Base-by-base conservation (phyloP, 2,113 vertebrate genomes). In the Oreocharis arfaki region DNA sequence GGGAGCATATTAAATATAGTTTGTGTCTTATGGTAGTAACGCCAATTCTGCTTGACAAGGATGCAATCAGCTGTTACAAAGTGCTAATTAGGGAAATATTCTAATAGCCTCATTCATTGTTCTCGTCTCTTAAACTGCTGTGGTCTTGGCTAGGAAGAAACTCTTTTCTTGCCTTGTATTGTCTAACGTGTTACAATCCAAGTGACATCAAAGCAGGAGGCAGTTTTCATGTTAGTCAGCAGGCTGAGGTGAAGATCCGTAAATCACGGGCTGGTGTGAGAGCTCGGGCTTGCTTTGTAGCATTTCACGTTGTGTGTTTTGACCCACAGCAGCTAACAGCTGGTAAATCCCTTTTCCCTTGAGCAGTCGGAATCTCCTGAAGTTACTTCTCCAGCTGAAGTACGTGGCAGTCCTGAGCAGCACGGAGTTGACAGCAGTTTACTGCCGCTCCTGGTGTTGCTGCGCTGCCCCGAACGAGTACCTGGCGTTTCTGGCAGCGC, bases 281-380 rank as follows among this genome's bases (percentile, higher is more conserved):
- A 63, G 35, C 77, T 60, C 35, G 23, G 39, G 41, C 30, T 84
- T 47, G 30, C 84, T 82, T 59, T 84, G 52, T 32, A 35, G 57
- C n/a, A 22, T 60, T 73, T 84, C 33, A 13, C 0, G 0, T 56
- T 49, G 52, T 23, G 13, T 79, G 78, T 28, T 37, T n/a, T 79
- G 75, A 95, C 94, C 75, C 10, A 3, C 39, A 52, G 69, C 69
- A 35, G 81, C 47, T 24, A 32, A 69, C 88, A 65, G 49, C 57
- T 91, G 90, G 61, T 69, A 90, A 95, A 90, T 83, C 53, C 61
- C 57, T 75, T 59, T 69, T 91, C 61, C 52, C 53, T 33, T 17
- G 22, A 65, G 63, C 57, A 19, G 16, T 1, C 7, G 1, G 24
- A 67, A 44, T 61, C 75, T 85, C 49, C 64, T 61, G 93, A 63